Evolutionary conservation across 1,140 invertebrate genomes (phyloP).

Genomic region (Camponotus pennsylvanicus): DNA sequence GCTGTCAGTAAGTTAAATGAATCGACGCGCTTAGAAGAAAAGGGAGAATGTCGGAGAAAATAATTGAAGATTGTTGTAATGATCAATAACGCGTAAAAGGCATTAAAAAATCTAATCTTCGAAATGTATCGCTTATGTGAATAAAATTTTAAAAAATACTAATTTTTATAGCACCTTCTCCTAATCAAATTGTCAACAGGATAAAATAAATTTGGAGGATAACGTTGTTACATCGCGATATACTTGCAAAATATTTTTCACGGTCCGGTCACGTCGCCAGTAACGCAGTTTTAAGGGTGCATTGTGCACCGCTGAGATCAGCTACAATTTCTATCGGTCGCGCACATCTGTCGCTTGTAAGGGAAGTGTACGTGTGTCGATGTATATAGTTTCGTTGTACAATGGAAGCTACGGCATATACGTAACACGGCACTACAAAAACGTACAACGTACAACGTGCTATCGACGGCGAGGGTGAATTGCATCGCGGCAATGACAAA

Average conservation of each 20-base stretch:
- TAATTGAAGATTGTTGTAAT: conserved; percentile 22
- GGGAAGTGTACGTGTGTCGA: conserved; percentile 42
- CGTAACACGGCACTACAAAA: conserved; percentile 45
- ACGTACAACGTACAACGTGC: conserved; percentile 20
- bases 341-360: conserved; percentile 56
- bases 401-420: conserved; percentile 36
- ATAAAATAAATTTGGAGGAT: background rate
- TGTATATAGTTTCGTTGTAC: conserved; percentile 43
- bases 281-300: conserved; percentile 44
- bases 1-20: conserved; percentile 54
- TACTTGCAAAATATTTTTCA: conserved; percentile 25
- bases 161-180: background rate
- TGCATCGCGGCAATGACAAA: conserved; percentile 27
- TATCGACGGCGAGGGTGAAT: conserved; percentile 3
- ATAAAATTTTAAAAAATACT: background rate
- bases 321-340: conserved; percentile 57
- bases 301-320: conserved; percentile 57
- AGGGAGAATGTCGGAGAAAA: background rate
- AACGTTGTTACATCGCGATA: conserved; percentile 22
- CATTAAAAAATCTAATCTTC: background rate
- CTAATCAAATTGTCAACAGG: conserved; percentile 7
- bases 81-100: background rate
- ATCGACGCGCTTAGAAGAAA: conserved; percentile 27
- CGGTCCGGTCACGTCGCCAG: conserved; percentile 34
- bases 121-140: background rate